These are phyloP conservation scores for Cettia cetti DNA, from an alignment of 2,113 vertebrate species.

Conservation along the genomic window DNA sequence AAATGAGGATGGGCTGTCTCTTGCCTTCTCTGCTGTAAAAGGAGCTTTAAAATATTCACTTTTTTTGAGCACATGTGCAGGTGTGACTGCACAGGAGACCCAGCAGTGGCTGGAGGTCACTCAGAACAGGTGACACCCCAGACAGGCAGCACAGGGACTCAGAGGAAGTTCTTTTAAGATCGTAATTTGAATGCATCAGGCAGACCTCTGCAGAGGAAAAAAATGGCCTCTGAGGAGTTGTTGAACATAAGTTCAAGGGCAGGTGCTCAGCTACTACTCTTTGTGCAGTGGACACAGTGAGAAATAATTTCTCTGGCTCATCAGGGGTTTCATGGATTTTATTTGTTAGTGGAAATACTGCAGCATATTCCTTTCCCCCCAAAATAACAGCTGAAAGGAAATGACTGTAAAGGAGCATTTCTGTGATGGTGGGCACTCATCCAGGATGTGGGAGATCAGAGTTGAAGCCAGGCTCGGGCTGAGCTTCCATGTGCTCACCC, in stretches of 20 bases:
- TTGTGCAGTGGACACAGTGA: neutral
- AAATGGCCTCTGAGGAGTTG: neutral
- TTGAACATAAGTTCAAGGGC: neutral
- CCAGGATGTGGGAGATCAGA: constrained; percentile 6
- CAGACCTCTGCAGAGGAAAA: neutral
- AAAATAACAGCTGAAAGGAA: neutral
- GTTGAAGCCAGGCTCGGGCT: constrained; percentile 1
- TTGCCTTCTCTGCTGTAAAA: neutral
- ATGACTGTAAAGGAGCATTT: neutral
- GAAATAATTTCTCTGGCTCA: neutral
- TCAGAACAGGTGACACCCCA: neutral
- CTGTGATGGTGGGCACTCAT: neutral
- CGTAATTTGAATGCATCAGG: neutral
- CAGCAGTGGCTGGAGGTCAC: neutral
- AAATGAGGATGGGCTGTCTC: neutral
- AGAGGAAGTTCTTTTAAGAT: neutral
- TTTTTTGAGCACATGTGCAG: accelerated
- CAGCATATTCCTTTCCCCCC: neutral
- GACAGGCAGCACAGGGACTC: neutral
- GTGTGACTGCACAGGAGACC: neutral
- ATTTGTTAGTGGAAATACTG: neutral
- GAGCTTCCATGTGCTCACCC: neutral
- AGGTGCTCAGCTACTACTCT: neutral
- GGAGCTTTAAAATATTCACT: neutral
- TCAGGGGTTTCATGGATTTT: neutral